Conservation (phyloP, 2,113 vertebrate species). For the Salvelinus alpinus region DNA sequence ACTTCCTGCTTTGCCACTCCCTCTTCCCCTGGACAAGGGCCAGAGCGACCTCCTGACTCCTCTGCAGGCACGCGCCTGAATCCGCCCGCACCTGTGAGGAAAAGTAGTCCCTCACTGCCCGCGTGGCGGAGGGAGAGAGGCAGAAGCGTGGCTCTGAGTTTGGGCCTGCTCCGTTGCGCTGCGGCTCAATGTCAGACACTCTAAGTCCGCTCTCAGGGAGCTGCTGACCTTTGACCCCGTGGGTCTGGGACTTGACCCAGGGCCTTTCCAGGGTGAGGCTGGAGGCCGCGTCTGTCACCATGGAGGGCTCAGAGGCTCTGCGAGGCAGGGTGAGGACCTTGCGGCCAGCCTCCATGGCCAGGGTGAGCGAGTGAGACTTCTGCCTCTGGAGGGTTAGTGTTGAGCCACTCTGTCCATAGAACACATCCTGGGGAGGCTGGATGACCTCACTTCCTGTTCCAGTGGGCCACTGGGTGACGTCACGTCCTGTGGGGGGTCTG, state of each 20-base stretch:
- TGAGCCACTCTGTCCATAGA: constrained; percentile 50
- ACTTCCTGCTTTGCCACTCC: constrained; percentile 71
- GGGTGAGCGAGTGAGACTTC: constrained; percentile 46
- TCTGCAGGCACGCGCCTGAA: constrained; percentile 61
- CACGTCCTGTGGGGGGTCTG: neutral
- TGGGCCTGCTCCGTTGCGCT: constrained; percentile 16
- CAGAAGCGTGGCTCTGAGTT: constrained; percentile 52
- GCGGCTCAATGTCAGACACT: constrained; percentile 41
- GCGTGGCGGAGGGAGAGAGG: constrained; percentile 58
- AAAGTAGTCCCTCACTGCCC: constrained; percentile 66
- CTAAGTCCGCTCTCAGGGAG: constrained; percentile 36
- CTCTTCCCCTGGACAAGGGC: constrained; percentile 66
- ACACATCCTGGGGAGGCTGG: constrained; percentile 42
- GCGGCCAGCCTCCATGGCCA: constrained; percentile 5
- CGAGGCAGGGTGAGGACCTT: constrained; percentile 5
- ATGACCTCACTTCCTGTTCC: too few relatives aligned
- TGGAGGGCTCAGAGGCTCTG: constrained; percentile 55
- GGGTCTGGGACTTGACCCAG: constrained; percentile 2
- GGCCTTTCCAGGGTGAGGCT: constrained; percentile 7
- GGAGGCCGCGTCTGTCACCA: neutral
- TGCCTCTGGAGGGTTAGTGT: constrained; percentile 54
- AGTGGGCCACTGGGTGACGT: neutral
- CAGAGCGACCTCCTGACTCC: constrained; percentile 63
- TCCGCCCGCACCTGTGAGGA: constrained; percentile 54
- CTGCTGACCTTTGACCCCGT: neutral